A percentile compares a stretch with the other conserved stretches of the same genome.
Evolutionary conservation across 2,797 vertebrate species (phyloP).

Genomic region (Leucoraja ocellata): DNA sequence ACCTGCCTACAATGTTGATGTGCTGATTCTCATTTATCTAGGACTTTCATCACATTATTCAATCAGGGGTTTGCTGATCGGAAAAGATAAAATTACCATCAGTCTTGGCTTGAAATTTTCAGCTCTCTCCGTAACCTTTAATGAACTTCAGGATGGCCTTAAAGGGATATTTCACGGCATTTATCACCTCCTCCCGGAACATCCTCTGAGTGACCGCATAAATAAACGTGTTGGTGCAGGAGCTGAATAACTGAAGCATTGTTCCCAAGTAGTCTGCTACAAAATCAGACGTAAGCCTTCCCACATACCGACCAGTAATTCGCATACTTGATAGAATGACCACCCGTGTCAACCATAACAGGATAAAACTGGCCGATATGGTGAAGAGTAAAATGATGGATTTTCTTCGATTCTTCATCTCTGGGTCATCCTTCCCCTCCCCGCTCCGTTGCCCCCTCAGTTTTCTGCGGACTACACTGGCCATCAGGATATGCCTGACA

Average conservation of each 20-base stretch:
- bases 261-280: neutral
- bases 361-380: neutral
- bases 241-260: neutral
- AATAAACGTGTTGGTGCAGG: constrained; percentile 12
- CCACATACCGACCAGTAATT: neutral
- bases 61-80: neutral
- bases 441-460: neutral
- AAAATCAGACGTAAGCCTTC: too few species aligned
- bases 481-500: neutral
- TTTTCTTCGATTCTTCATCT: neutral
- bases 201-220: neutral
- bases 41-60: neutral
- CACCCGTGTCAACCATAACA: neutral
- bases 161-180: neutral
- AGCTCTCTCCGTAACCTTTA: neutral
- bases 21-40: neutral
- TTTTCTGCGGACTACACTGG: neutral
- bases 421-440: neutral
- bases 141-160: neutral
- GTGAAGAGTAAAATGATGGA: neutral
- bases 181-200: neutral
- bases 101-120: neutral
- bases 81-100: neutral
- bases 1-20: neutral
- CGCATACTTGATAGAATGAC: neutral